Evolutionary conservation across 1,140 invertebrate species (phyloP), one percentile per base, ranked within the genome.

Genomic region (Drosophila aff.): DNA sequence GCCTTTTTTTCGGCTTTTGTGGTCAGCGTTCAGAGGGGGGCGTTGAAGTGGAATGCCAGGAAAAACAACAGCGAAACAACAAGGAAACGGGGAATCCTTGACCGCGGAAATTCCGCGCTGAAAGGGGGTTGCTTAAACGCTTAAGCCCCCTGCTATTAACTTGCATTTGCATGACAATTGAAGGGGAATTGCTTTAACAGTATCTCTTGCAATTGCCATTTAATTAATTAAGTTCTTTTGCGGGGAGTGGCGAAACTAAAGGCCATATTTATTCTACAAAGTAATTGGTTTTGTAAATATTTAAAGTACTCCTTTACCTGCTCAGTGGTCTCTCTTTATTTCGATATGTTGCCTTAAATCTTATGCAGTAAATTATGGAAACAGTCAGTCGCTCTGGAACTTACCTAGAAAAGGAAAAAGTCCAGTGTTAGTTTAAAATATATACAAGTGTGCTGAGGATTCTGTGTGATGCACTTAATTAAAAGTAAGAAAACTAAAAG

Each of bases 391-490:
- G 55, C 49, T 38, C 21, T 36, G 36, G 21, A 50, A 87, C 83
- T 87, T 87, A 87, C 83, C 83, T 87, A 84, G 49, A 87, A 87
- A 65, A 43, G 69, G 57, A 89, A 33, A 81, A 72, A 66, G 49
- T 21, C 16, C 0, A 58, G 38, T 23, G 65, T 87, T 78, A 87
- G 77, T 66, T 49, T 4, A 4, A 16, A 26, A 3, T 18, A 15
- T 16, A 15, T 11, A 7, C 44, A 26, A 28, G 0, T 6, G 44
- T 9, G 16, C 4, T 9, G 3, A 52, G 5, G 15, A 26, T 10
- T 33, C 9, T 13, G 47, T 60, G 31, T 40, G 46, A 61, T 61
- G 36, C 40, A 61, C 26, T 28, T 50, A 33, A n/a, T n/a, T 6
- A 15, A 75, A 75, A 52, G n/a, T 36, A 60, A 75, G 28, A 57